Conservation (phyloP, 2,888 invertebrate species). For the Cotesia congregata region DNA sequence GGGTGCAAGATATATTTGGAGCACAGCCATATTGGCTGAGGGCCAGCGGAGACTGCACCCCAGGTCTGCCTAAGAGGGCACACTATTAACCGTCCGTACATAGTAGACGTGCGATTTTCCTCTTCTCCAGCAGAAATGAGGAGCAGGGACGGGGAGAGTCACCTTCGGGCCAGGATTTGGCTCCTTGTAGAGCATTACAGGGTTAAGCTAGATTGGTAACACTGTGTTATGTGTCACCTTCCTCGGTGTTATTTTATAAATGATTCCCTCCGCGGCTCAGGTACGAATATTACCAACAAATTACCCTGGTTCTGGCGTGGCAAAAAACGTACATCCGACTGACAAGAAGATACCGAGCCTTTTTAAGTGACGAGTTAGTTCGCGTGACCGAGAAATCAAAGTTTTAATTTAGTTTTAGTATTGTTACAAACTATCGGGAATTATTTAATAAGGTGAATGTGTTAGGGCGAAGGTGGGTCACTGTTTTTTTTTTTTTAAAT, state of each 20-base stretch:
- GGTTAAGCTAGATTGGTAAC: constrained; percentile 52
- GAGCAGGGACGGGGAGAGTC: constrained; percentile 20
- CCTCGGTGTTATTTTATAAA: constrained; percentile 42
- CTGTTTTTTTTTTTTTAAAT: not conserved
- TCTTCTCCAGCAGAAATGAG: constrained; percentile 38
- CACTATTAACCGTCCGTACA: not conserved
- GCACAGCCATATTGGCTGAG: constrained; percentile 66
- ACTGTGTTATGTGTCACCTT: constrained; percentile 47
- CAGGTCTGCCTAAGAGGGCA: not conserved
- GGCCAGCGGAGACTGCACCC: constrained; percentile 53
- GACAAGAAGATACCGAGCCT: constrained; percentile 25
- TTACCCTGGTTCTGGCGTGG: constrained; percentile 21
- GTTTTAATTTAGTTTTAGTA: constrained; percentile 64
- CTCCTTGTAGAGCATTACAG: constrained; percentile 29
- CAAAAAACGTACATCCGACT: not conserved
- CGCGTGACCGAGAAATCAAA: constrained; percentile 59
- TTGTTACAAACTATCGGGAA: constrained; percentile 38
- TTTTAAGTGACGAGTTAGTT: not conserved
- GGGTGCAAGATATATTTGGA: constrained; percentile 70
- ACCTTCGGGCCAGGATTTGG: constrained; percentile 21
- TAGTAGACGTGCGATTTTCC: constrained; percentile 12
- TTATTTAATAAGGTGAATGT: too few relatives aligned
- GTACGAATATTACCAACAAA: constrained; percentile 42
- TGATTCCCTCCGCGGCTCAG: constrained; percentile 39
- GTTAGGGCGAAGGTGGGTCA: too few relatives aligned